A percentile compares a stretch with the other conserved stretches of the same genome.
Conservation (phyloP, 2,888 invertebrate species). For the Nowickia ferox region DNA sequence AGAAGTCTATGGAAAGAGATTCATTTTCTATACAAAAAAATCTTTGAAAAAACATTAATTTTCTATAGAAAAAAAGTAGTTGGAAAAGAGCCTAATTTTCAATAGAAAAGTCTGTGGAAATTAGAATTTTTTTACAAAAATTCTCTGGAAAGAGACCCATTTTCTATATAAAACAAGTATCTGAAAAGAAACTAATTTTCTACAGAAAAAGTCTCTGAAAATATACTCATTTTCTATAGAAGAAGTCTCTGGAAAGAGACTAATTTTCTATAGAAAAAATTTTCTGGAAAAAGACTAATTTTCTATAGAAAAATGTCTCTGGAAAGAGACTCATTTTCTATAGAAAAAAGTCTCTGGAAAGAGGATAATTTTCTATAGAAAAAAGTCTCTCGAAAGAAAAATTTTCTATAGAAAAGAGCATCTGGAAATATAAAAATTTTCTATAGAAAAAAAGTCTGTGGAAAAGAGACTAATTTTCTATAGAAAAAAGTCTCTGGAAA, state of each 20-base stretch:
- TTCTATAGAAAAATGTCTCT: neutral
- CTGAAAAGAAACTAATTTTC: neutral
- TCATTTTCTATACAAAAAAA: no score
- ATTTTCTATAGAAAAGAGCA: neutral
- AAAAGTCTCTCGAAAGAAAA: neutral
- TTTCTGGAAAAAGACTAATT: neutral
- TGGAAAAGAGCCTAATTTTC: no score
- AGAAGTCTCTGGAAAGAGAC: no score
- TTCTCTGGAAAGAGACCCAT: neutral
- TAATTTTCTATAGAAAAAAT: no score
- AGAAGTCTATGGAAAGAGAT: neutral
- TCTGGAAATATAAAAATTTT: neutral
- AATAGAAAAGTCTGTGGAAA: no score
- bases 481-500: no score
- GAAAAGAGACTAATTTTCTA: no score
- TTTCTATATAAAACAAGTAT: neutral
- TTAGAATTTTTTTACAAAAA: neutral
- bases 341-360: neutral
- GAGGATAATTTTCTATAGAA: neutral
- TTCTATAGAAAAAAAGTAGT: no score
- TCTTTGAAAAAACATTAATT: no score
- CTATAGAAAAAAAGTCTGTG: neutral
- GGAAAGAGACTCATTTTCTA: neutral
- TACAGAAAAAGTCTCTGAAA: neutral
- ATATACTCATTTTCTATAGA: no score